Evolutionary conservation across 2,113 vertebrate genomes (phyloP), one percentile per base, ranked within the genome.

Genomic region (Leucopternis melanops): DNA sequence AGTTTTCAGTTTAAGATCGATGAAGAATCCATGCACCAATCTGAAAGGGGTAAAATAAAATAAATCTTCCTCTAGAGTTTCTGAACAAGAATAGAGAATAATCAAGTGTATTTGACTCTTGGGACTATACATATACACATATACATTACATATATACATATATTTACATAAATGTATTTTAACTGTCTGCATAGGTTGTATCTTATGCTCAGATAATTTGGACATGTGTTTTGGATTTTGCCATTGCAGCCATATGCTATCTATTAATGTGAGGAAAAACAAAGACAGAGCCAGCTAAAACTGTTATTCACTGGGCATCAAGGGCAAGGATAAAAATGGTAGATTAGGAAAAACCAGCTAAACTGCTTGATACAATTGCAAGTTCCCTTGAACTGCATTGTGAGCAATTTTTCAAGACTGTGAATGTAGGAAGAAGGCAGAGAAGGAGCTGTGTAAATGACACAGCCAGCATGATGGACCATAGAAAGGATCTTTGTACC

Each of bases 161-260:
- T 55, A 94, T 94, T 94, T 95, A 91, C 89, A 92, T 78, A 81
- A 84, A 89, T 8, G 0, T 80, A 71, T 95, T 92, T 83, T 62
- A 69, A 55, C 26, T 74, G n/a, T 71, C 72, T 78, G 36, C 13
- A 66, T 63, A 85, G 16, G 23, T 81, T 55, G 21, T 52, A 67
- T 89, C 93, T 93, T 81, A 71, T 42, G 27, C 21, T 93, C 27
- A 55, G 67, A 84, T 34, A 74, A 74, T 93, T 86, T 71, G 45
- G 34, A 84, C 61, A 72, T 11, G 3, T 94, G 80, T 44, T 95
- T 94, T 45, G 10, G 57, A 72, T 95, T 91, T 91, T 92, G 15
- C 12, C n/a, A 79, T 45, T 88, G 61, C 8, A 85, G 31, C 40
- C 83, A 94, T 59, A 85, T 49, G 77, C 11, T 89, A 75, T 84